A percentile compares a stretch with the other conserved stretches of the same genome.
Conservation (phyloP, 1,140 invertebrate genomes). For the Nasonia vitripennis region DNA sequence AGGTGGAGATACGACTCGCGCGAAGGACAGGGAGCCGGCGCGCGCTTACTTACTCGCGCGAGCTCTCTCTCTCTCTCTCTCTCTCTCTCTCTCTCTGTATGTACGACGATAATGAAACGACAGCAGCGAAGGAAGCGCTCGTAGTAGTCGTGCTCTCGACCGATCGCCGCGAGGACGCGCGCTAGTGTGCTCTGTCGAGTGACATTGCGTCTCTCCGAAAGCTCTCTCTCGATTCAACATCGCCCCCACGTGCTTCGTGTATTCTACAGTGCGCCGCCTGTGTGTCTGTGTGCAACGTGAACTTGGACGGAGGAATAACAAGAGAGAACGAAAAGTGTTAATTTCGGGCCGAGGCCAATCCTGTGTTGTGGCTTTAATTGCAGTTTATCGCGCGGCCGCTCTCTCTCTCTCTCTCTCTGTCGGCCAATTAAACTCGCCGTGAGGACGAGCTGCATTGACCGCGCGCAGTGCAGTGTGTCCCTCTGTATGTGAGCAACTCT, state of each 20-base stretch:
- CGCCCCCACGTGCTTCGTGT: neutral
- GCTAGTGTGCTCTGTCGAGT: neutral
- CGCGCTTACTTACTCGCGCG: neutral
- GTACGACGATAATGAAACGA: neutral
- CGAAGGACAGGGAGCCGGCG: neutral
- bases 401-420: neutral
- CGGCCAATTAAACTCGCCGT: neutral
- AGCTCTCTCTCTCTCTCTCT: neutral
- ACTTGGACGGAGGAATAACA: neutral
- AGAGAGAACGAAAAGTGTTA: conserved; percentile 38
- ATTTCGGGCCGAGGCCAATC: conserved; percentile 7
- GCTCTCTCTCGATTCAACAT: conserved; percentile 44
- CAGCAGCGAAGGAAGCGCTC: neutral
- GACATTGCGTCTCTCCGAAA: neutral
- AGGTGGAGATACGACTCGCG: neutral
- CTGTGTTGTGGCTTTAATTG: neutral
- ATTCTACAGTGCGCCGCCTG: neutral
- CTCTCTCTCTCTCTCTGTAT: neutral
- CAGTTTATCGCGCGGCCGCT: neutral
- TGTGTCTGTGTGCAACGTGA: neutral
- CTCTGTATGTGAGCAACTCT: no score
- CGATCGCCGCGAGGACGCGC: conserved; percentile 48
- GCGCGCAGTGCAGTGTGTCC: no score
- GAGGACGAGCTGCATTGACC: neutral
- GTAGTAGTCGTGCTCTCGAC: neutral